Evolutionary conservation across 2,113 vertebrate genomes (phyloP), one percentile per base, ranked within the genome.

Genomic region (Ploceus nigricollis): DNA sequence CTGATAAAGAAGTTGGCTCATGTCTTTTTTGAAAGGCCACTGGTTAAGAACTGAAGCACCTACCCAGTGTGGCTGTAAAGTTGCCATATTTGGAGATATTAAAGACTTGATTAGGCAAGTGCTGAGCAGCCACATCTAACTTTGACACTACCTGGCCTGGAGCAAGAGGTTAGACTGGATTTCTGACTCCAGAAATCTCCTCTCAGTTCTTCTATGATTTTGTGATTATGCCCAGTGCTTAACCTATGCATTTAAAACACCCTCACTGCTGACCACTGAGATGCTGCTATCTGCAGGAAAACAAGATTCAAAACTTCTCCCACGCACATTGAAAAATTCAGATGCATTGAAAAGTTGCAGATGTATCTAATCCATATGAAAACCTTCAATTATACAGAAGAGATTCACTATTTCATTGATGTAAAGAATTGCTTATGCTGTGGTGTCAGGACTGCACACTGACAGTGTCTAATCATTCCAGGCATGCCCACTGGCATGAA

Each of bases 381-480:
- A 94, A 54, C 65, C 28, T 77, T 89, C 23, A 56, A 4, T 37
- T 65, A 89, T 7, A 39, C 20, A 37, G 35, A 77, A 77, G 24
- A 81, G 22, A 78, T 58, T 68, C 4, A 57, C 33, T 57, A 44
- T 44, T 89, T 75, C 25, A n/a, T 23, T 65, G 42, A 73, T 17
- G 63, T 31, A 82, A 63, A 81, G 28, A 82, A 77, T 30, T 65
- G 44, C 71, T 85, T 89, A 65, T 78, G 40, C 65, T 87, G 11
- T 68, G 33, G 57, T 94, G 57, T 85, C 80, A 81, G 40, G 39
- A 92, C 35, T 87, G n/a, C 60, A 56, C 35, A 72, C n/a, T 68
- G 64, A 82, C 64, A 89, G 56, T 27, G 39, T 61, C 33, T 92
- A 91, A 92, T 89, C 86, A 96, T 92, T 91, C 53, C 83, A 92